Base-by-base conservation (phyloP, 2,113 vertebrate species). In the Phasianus colchicus region DNA sequence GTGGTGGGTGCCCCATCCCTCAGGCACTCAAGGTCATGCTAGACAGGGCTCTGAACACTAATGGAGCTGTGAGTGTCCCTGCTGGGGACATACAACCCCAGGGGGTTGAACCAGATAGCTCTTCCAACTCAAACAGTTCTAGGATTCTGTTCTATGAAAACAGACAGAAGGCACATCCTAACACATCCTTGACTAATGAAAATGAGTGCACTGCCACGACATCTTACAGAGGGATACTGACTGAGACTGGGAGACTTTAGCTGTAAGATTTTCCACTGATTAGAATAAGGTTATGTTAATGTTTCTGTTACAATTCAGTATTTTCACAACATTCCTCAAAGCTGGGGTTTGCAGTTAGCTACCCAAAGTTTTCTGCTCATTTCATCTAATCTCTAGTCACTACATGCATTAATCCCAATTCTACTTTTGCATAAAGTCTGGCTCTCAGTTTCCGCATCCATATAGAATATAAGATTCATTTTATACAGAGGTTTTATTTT, bases 391-490 rank as follows among this genome's bases (percentile, higher is more conserved):
- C 32, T 45, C 52, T 38, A 78, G 50, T 18, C 34, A 64, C 47
- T 75, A 32, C 36, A 6, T 1, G 1, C 40, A 25, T 57, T 72
- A 72, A 86, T 79, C 24, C 25, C 2, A 15, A 83, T 60, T 47
- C 45, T 15, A 61, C 65, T 61, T 93, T 75, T 82, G 43, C 54
- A 89, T 47, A 50, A 82, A 65, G 22, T 20, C 18, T 6, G 0
- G 67, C 83, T 85, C 25, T 43, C 74, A 63, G 20, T 89, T 92
- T 95, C 13, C 15, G 3, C 27, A 57, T 61, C 75, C 86, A 57
- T 64, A 64, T 70, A 65, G 69, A 86, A 61, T 24, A 40, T 13
- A 86, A 19, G 66, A 69, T 57, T 82, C 78, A 48, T 50, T 86
- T 88, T 81, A 64, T 40, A 72, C 18, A 57, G 70, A 83, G 34